Conservation (phyloP, 2,113 vertebrate genomes). For the Ibidorhyncha struthersii region DNA sequence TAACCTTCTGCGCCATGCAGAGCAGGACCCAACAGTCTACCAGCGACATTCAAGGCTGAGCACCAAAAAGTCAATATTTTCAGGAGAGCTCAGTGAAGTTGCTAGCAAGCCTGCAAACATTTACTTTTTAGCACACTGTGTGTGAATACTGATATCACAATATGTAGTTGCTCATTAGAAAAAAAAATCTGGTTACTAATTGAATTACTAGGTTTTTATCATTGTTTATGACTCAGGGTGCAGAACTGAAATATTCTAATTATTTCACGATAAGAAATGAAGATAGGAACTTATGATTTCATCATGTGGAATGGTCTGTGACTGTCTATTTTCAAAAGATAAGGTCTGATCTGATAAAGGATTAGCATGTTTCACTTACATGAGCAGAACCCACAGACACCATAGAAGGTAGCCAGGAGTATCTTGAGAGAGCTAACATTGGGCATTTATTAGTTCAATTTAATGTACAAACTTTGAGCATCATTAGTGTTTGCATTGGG, state of each 20-base stretch:
- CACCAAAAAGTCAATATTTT: neutral
- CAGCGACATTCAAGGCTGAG: neutral
- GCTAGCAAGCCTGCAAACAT: neutral
- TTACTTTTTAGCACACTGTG: neutral
- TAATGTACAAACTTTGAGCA: neutral
- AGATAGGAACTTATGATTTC: neutral
- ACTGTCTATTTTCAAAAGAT: neutral
- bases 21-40: neutral
- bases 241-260: conserved; percentile 31
- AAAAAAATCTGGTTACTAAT: conserved; percentile 8
- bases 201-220: conserved; percentile 30
- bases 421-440: neutral
- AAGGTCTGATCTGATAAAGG: neutral
- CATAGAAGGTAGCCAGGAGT: neutral
- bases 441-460: neutral
- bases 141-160: neutral
- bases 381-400: neutral
- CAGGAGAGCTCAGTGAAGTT: neutral
- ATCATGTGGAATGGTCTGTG: neutral
- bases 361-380: neutral
- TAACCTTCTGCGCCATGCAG: neutral
- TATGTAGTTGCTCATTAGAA: neutral
- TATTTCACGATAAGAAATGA: conserved; percentile 5
- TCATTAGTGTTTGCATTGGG: neutral
- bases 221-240: neutral